Conservation (phyloP, 2,797 vertebrate genomes). For the Pseudocheirus occidentalis region DNA sequence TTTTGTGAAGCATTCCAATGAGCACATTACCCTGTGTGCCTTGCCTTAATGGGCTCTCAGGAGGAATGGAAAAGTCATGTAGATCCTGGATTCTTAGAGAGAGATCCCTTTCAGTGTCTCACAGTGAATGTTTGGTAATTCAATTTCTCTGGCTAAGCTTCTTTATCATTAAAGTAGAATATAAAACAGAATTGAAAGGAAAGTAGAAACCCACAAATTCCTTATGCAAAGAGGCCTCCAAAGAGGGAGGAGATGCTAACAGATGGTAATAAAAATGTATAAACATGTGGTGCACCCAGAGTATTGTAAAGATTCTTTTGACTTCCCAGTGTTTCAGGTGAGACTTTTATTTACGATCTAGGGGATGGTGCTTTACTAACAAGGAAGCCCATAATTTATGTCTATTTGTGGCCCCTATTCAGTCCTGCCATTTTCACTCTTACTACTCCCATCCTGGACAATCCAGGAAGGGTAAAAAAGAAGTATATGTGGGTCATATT, state of each 20-base stretch:
- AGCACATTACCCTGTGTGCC: not conserved
- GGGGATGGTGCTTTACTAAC: not conserved
- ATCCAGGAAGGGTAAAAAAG: not conserved
- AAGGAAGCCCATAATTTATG: constrained; percentile 16
- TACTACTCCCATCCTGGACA: not conserved
- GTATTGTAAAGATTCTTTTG: constrained; percentile 24
- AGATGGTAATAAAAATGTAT: not conserved
- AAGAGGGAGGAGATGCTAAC: not conserved
- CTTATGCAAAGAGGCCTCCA: constrained; percentile 20
- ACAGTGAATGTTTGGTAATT: constrained; percentile 41
- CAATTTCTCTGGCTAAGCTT: constrained; percentile 28
- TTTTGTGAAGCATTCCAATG: not conserved
- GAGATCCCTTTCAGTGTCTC: constrained; percentile 14
- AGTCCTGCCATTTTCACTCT: not conserved
- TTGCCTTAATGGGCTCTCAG: constrained; percentile 24
- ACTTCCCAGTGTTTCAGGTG: constrained; percentile 18
- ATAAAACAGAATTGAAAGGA: constrained; percentile 33
- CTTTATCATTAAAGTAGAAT: constrained; percentile 12
- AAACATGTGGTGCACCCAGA: not conserved
- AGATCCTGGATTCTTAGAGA: constrained; percentile 15
- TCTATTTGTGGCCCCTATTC: not conserved
- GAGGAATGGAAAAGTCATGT: not conserved
- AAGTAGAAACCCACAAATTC: constrained; percentile 37
- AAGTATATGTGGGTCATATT: not conserved
- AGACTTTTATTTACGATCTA: constrained; percentile 9